Evolutionary conservation across 2,113 vertebrate species (phyloP), one percentile per base, ranked within the genome.

Genomic region (Hiodon tergisus): DNA sequence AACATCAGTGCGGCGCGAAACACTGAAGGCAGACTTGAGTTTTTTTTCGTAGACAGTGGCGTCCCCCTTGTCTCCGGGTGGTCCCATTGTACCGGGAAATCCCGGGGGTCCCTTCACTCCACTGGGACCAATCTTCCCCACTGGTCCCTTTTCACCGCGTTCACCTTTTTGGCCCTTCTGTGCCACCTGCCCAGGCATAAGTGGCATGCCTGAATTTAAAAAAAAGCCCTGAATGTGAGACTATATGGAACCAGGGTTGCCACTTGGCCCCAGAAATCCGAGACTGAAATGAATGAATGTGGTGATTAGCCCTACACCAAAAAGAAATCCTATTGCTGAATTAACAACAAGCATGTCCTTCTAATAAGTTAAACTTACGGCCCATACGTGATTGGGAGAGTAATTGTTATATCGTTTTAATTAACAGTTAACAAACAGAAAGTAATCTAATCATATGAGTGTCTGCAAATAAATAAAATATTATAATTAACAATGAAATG

Each of bases 11-110:
- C 81, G 67, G 54, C 94, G 88, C 0, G 75, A 83, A 68, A 92
- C 91, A 0, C 91, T 90, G 80, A 95, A 95, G 0, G 92, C 93
- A 0, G 93, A 92, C 48, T 89, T 88, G 3, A 86, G 72, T 14
- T 77, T 86, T 72, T 82, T 80, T 77, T 86, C 88, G 79, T 84
- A 84, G 16, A 78, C 80, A 0, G 90, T 91, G 0, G 85, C 81
- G 1, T 76, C 4, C 0, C 93, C 93, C 0, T 76, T 80, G 0
- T 74, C 71, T 1, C 94, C 94, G 0, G 0, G 0, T 0, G 0
- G 0, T 0, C 94, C 94, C 0, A 0, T 0, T 0, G 0, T 0
- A 0, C 94, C 94, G 0, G 76, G 72, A 0, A 0, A 0, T 6
- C 93, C 93, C 0, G 0, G 16, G 0, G 0, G 0, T 0, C 92